Conservation (phyloP, 2,888 invertebrate species). For the Minunthozetes semirufus region DNA sequence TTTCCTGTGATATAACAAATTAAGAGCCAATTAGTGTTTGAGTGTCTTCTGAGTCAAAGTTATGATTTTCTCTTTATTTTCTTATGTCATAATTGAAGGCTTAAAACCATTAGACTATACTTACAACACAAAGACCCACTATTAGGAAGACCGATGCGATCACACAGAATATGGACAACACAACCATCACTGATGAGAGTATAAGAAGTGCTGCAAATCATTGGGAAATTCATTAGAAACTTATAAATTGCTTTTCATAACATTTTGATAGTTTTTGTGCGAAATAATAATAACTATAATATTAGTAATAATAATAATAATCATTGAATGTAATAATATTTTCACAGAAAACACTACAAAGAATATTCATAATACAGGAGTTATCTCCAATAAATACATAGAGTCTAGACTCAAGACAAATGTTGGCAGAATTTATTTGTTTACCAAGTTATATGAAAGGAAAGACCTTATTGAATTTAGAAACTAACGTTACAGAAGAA, state of each 20-base stretch:
- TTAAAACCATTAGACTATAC: neutral
- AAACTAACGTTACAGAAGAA: no score
- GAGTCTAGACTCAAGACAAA: no score
- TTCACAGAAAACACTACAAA: no score
- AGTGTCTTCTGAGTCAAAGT: neutral
- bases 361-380: no score
- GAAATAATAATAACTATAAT: no score
- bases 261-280: no score
- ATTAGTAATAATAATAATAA: no score
- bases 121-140: conserved; percentile 9
- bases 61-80: neutral
- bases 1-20: neutral
- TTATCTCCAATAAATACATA: no score
- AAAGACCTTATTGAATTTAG: no score
- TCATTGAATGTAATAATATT: no score
- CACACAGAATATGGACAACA: conserved; percentile 8
- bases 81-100: neutral
- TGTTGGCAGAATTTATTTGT: no score
- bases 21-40: neutral
- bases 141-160: conserved; percentile 14
- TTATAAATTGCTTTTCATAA: neutral
- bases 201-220: neutral
- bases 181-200: neutral
- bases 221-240: neutral
- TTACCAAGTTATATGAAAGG: no score